A percentile compares a stretch with the other conserved stretches of the same genome.
These are phyloP conservation scores for Crocidura indochinensis DNA, from an alignment of 2,797 vertebrate genomes.

Conservation along the genomic window DNA sequence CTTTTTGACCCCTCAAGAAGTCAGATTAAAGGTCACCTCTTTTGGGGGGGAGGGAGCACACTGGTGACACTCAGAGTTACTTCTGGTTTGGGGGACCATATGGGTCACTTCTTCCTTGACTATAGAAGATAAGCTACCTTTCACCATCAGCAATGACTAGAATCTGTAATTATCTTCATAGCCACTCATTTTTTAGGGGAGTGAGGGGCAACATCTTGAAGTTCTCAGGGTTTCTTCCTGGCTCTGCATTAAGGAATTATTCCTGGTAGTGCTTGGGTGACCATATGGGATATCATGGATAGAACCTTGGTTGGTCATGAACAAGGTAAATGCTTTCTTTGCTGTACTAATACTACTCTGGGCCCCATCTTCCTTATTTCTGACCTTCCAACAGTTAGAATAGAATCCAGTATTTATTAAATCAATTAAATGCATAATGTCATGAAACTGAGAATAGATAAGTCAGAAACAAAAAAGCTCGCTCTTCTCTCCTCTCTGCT, in stretches of 20 bases:
- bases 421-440: slow-evolving; percentile 8
- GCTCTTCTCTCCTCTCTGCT: too few relatives aligned
- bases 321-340: too few relatives aligned
- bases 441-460: slow-evolving; percentile 23
- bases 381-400: slow-evolving; percentile 19
- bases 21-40: slow-evolving; percentile 2
- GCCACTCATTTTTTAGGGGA: neutral
- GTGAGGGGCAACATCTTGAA: too few relatives aligned
- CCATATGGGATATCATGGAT: too few relatives aligned
- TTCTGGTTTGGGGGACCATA: too few relatives aligned
- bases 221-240: too few relatives aligned
- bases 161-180: slow-evolving; percentile 16
- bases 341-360: too few relatives aligned
- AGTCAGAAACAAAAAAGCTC: slow-evolving; percentile 40
- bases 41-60: too few relatives aligned
- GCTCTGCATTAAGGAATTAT: neutral
- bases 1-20: neutral
- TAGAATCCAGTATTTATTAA: slow-evolving; percentile 25
- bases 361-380: neutral
- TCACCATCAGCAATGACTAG: neutral
- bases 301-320: too few relatives aligned
- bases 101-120: neutral
- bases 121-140: slow-evolving; percentile 7
- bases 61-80: too few relatives aligned
- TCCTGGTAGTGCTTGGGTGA: too few relatives aligned